Base-by-base conservation (phyloP, 2,888 invertebrate genomes). In the Aphelenchoides bicaudatus region DNA sequence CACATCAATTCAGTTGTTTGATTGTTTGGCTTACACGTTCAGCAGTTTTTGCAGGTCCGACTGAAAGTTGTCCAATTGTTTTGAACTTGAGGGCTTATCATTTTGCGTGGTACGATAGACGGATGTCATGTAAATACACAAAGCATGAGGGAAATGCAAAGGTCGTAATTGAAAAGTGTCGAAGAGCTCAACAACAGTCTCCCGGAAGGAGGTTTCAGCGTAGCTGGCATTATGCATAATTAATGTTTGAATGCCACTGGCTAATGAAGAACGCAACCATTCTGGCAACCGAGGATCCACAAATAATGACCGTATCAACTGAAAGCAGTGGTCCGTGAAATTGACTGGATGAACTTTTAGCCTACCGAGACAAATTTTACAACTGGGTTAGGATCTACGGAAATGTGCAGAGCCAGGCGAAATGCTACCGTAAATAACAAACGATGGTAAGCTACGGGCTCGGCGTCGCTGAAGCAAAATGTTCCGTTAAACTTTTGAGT, bases 91-190 rank as follows among this genome's bases (percentile, higher is more conserved):
- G 19, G 29, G 39, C 8, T 2, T 1, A 13, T 54, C 13, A 47
- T 46, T 25, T 27, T 54, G 55, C 3, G 28, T 31, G 10, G 28
- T 23, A 16, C 61, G 49, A 46, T 62, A 66, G 37, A 70, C 38
- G 52, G 68, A 70, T 19, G 69, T 66, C 34, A 51, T 48, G 38
- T 66, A 66, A 23, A 70, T 25, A 5, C 68, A 66, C 29, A 66
- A 48, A n/a, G 66, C 61, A 52, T 50, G 58, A 16, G 56, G 48
- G 25, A 66, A 50, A 49, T 66, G 66, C 21, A 48, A 39, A 21
- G 66, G 66, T 8, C 56, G 59, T 16, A 66, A 58, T 59, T 66
- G 66, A 37, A 56, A 66, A 10, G 68, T 66, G 37, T 67, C 69
- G 37, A 66, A 70, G 37, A 58, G 62, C 46, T 66, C 66, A 19